Conservation (phyloP, 2,113 vertebrate genomes). For the Callipepla californica region DNA sequence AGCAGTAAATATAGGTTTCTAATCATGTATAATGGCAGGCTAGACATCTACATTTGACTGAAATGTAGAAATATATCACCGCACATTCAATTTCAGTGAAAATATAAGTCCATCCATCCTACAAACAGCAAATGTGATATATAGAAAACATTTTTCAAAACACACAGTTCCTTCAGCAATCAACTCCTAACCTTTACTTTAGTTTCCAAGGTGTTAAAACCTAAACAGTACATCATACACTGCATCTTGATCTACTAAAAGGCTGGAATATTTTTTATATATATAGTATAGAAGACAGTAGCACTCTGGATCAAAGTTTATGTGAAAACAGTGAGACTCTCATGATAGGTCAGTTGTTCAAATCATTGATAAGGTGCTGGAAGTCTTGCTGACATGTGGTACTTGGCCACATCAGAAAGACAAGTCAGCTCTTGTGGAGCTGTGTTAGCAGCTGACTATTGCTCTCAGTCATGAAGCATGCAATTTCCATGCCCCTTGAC, state of each 20-base stretch:
- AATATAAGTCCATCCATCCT: not conserved
- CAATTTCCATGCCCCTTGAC: accelerated
- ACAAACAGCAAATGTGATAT: not conserved
- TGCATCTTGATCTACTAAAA: not conserved
- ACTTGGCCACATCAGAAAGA: not conserved
- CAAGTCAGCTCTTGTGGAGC: not conserved
- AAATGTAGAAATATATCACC: conserved; percentile 31
- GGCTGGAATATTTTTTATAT: not conserved
- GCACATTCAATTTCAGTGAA: not conserved
- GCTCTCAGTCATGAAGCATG: not conserved
- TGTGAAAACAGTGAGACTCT: not conserved
- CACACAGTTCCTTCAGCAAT: not conserved
- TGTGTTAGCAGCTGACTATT: not conserved
- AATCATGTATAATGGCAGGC: not conserved
- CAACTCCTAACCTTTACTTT: not conserved
- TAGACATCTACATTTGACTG: conserved; percentile 23
- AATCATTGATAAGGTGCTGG: not conserved
- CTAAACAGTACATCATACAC: not conserved
- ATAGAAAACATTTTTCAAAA: not conserved
- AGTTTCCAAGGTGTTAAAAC: not conserved
- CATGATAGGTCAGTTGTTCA: not conserved
- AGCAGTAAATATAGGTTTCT: conserved; percentile 29
- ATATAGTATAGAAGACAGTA: not conserved
- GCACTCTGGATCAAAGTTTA: not conserved
- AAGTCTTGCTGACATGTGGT: not conserved